Percentiles rank a stretch among this genome's conserved stretches.
Conservation (phyloP, 2,888 invertebrate species). For the Cephus spinipes region DNA sequence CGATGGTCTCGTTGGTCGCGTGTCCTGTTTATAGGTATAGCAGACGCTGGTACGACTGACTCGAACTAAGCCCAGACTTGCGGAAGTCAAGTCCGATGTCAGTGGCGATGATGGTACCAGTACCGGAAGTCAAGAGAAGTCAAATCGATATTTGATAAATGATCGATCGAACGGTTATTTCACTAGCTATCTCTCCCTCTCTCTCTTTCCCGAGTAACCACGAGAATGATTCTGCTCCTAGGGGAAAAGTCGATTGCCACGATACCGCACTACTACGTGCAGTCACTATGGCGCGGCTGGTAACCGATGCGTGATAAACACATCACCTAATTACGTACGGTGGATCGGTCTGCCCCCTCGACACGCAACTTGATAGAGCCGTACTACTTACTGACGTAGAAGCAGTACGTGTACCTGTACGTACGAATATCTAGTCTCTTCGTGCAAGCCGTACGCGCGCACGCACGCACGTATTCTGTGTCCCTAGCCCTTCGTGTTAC, state of each 20-base stretch:
- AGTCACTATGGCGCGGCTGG: constrained; percentile 43
- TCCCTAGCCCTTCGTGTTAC: neutral
- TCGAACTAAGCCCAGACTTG: neutral
- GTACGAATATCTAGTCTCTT: constrained; percentile 17
- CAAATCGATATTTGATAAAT: neutral
- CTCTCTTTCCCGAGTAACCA: neutral
- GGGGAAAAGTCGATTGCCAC: neutral
- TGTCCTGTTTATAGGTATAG: neutral
- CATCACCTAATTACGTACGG: constrained; percentile 63
- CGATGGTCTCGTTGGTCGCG: neutral
- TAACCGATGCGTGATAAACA: constrained; percentile 60
- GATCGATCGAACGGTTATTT: neutral
- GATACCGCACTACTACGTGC: neutral
- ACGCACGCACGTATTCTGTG: neutral
- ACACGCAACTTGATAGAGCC: constrained; percentile 41
- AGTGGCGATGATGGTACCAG: neutral
- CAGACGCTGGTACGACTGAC: neutral
- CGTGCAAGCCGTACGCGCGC: constrained; percentile 10
- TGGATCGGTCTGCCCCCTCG: constrained; percentile 47
- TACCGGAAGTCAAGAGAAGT: neutral
- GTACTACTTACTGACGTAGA: constrained; percentile 9
- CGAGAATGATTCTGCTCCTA: neutral
- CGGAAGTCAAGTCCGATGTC: neutral
- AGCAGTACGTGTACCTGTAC: constrained; percentile 14
- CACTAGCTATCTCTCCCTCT: neutral